Base-by-base conservation (phyloP, 2,113 vertebrate species). In the Corapipo altera region DNA sequence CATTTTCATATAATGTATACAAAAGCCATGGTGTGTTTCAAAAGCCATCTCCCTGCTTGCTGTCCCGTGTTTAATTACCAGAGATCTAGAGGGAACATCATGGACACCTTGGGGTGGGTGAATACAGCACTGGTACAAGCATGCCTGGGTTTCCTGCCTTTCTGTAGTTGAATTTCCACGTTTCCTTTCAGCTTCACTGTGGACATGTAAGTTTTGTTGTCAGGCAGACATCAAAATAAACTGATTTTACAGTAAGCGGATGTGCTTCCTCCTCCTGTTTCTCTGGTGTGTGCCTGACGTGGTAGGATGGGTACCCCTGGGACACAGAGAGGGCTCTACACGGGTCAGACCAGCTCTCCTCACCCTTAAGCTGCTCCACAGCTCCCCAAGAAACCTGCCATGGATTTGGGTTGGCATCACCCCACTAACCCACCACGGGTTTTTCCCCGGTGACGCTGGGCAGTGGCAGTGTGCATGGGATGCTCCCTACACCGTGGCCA, bases 151-250 rank as follows among this genome's bases (percentile, higher is more conserved):
- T 88, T 86, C 69, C 79, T 95, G 79, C 79, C 94, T 83, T 73
- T 76, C 51, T 80, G 41, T 77, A 77, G 77, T 17, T 44, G 54
- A 74, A 5, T 80, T 64, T 86, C 48, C 46, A 44, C 0, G 0
- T 93, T 88, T 93, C 48, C 88, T 57, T 32, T 67, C 35, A 55
- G 61, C 14, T 81, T 80, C 0, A 4, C 26, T 33, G 37, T 9
- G 15, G 84, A 43, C 18, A 19, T 75, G 48, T 65, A 46, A 49
- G 75, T 64, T 65, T 85, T 61, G 49, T 39, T 82, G 77, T 79
- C 49, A 54, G 80, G 54, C 61, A 94, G 84, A 65, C 64, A 67
- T 83, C 69, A 73, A 89, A 96, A 96, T 95, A 96, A 96, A 94
- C 83, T 77, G 37, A 11, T 83, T 93, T 88, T 71, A 32, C 69